A percentile compares a stretch with the other conserved stretches of the same genome.
Evolutionary conservation across 2,888 invertebrate species (phyloP).

Genomic region (Strigamia transsilvanica): DNA sequence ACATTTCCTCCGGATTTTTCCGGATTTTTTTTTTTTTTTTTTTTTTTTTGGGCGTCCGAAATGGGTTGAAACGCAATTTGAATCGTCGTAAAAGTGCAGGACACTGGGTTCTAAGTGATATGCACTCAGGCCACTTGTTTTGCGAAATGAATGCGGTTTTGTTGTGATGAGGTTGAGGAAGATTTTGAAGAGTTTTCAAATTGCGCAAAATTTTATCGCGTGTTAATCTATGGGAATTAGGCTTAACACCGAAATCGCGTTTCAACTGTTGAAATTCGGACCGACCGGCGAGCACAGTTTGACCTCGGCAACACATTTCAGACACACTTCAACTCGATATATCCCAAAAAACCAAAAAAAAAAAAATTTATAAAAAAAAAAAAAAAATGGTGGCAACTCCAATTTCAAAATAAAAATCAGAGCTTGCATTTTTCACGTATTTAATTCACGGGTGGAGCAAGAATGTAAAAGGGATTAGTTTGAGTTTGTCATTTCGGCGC

Average conservation of each 20-base stretch:
- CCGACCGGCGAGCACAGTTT: too few relatives aligned
- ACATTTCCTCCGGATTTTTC: not conserved
- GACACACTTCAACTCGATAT: too few relatives aligned
- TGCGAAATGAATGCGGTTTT: not conserved
- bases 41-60: not conserved
- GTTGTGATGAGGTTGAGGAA: not conserved
- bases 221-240: slow-evolving; percentile 8
- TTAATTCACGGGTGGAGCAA: not conserved
- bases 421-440: not conserved
- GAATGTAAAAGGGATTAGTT: slow-evolving; percentile 2
- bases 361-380: not conserved
- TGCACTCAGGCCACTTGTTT: not conserved
- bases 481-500: not conserved
- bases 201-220: not conserved
- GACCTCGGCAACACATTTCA: too few relatives aligned
- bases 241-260: not conserved
- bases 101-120: too few relatives aligned
- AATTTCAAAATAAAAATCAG: not conserved
- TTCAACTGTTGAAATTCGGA: not conserved
- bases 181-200: not conserved
- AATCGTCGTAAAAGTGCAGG: not conserved
- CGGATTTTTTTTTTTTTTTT: not conserved
- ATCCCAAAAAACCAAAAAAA: too few relatives aligned
- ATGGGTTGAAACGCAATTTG: not conserved
- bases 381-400: not conserved